Conservation (phyloP, 2,797 vertebrate species). For the Brotula barbata region DNA sequence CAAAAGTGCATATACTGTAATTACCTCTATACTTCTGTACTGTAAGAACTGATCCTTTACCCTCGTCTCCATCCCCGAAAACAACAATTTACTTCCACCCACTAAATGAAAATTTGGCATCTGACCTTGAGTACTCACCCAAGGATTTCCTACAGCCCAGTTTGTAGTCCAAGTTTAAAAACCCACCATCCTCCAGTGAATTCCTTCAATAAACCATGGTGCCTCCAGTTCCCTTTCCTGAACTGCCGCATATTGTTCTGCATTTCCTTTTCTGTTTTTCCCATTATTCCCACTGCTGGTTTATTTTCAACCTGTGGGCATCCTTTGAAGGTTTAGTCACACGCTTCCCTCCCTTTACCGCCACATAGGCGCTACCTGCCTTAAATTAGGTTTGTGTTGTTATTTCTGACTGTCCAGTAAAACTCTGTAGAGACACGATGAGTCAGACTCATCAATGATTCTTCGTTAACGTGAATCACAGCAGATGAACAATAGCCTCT, state of each 20-base stretch:
- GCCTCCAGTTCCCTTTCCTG: constrained; percentile 57
- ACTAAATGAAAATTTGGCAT: background rate
- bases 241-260: constrained; percentile 63
- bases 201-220: constrained; percentile 69
- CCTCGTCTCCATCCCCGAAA: background rate
- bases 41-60: no score
- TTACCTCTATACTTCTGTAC: no score
- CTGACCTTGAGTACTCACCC: constrained; percentile 45
- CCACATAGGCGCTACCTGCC: constrained; percentile 30
- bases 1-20: no score
- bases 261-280: constrained; percentile 67
- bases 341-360: constrained; percentile 56
- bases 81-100: background rate
- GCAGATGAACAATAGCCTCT: no score
- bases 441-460: no score
- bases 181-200: constrained; percentile 30
- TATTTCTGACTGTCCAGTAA: no score
- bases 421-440: no score
- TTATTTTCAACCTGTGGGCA: constrained; percentile 57
- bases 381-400: no score
- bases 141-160: constrained; percentile 58
- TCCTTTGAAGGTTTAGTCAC: constrained; percentile 62
- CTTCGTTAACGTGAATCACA: no score
- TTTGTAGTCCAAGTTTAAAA: constrained; percentile 48
- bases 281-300: constrained; percentile 58